Conservation (phyloP, 2,797 vertebrate species). For the Odontamblyopus rebecca region DNA sequence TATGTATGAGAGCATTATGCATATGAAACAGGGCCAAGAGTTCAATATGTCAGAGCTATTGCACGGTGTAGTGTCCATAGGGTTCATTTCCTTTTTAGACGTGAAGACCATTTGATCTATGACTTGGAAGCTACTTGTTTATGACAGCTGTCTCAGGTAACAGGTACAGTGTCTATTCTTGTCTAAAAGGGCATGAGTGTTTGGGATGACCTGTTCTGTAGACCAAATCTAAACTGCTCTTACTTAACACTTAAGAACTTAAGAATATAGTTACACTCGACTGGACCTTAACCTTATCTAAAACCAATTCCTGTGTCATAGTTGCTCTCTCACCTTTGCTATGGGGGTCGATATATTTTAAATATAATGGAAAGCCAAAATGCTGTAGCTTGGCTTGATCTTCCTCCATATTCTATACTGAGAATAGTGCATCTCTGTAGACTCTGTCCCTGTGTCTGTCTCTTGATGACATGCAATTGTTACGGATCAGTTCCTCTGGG, state of each 20-base stretch:
- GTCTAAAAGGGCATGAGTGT: slow-evolving; percentile 14
- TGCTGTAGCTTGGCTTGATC: no score
- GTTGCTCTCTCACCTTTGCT: not conserved
- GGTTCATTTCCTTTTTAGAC: slow-evolving; percentile 4
- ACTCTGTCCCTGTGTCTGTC: no score
- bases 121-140: not conserved
- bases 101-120: not conserved
- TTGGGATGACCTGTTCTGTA: slow-evolving; percentile 29
- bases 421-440: no score
- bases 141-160: slow-evolving; percentile 15
- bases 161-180: not conserved
- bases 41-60: slow-evolving; percentile 19
- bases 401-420: no score
- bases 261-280: slow-evolving; percentile 17
- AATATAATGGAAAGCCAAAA: no score
- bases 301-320: not conserved
- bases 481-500: no score
- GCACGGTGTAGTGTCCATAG: not conserved
- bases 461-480: no score
- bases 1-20: slow-evolving; percentile 13
- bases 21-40: slow-evolving; percentile 1
- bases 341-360: no score
- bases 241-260: no score
- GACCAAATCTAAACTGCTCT: slow-evolving; percentile 20
- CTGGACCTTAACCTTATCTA: not conserved